These are phyloP conservation scores for Aplidium turbinatum DNA, from an alignment of 23 tunicate species.

Conservation along the genomic window DNA sequence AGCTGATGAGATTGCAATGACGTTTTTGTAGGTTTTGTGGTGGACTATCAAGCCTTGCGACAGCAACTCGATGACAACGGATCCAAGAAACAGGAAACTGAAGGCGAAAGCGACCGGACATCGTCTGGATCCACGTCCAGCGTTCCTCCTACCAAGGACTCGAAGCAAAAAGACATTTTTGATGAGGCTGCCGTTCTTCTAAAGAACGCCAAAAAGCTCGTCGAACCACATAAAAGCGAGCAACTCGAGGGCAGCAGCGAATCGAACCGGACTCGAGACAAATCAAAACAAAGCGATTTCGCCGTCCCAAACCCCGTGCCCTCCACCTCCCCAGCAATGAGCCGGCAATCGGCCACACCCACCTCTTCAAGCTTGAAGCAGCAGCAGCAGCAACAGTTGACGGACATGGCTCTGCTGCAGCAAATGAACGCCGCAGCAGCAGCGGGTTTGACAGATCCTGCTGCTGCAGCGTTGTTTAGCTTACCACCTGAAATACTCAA, in stretches of 20 bases:
- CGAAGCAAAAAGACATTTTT: constrained; percentile 19
- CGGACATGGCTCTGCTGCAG: constrained; percentile 47
- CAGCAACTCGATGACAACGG: constrained; percentile 67
- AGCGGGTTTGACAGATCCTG: constrained; percentile 28
- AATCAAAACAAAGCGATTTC: constrained; percentile 31
- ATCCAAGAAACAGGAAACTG: constrained; percentile 37
- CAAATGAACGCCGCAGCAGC: constrained; percentile 47
- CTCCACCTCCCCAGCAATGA: constrained; percentile 14
- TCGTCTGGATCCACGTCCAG: constrained; percentile 21
- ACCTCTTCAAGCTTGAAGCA: constrained; percentile 5
- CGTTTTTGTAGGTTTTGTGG: constrained; percentile 77
- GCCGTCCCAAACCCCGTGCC: constrained; percentile 29
- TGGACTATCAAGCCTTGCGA: constrained; percentile 85
- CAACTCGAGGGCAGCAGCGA: constrained; percentile 15
- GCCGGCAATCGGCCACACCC: background rate
- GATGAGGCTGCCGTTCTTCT: constrained; percentile 49
- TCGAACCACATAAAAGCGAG: constrained; percentile 2
- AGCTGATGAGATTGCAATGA: too few relatives aligned
- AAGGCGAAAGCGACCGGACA: constrained; percentile 16
- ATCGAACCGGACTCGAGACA: constrained; percentile 38
- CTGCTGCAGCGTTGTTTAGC: constrained; percentile 36
- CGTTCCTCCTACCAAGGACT: background rate
- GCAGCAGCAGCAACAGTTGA: constrained; percentile 44
- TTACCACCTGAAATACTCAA: constrained; percentile 56
- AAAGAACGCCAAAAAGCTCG: constrained; percentile 48